Evolutionary conservation across 2,888 invertebrate genomes (phyloP).

Genomic region (Nephrotoma appendiculata): DNA sequence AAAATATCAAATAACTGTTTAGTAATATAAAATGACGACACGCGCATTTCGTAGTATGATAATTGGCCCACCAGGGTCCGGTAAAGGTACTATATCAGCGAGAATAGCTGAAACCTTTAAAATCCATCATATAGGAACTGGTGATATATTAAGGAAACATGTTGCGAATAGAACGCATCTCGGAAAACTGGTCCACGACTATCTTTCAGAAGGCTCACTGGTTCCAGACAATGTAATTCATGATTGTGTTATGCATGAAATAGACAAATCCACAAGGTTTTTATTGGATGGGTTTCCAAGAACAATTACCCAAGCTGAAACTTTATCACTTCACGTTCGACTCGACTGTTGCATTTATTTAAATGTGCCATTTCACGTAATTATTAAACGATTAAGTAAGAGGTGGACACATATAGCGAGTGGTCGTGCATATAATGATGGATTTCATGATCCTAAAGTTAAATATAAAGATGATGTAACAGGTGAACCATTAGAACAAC

Average conservation of each 20-base stretch:
- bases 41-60: slow-evolving; percentile 55
- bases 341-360: slow-evolving; percentile 75
- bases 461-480: slow-evolving; percentile 69
- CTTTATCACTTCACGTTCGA: slow-evolving; percentile 51
- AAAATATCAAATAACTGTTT: not conserved
- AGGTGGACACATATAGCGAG: slow-evolving; percentile 85
- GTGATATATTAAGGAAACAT: slow-evolving; percentile 77
- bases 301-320: slow-evolving; percentile 65
- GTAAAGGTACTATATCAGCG: slow-evolving; percentile 83
- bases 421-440: slow-evolving; percentile 85
- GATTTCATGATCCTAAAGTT: slow-evolving; percentile 85
- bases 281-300: slow-evolving; percentile 60
- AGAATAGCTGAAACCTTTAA: slow-evolving; percentile 75
- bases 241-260: slow-evolving; percentile 62
- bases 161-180: slow-evolving; percentile 61
- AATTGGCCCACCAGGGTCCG: slow-evolving; percentile 87
- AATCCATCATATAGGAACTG: slow-evolving; percentile 78
- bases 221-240: slow-evolving; percentile 87
- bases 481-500: slow-evolving; percentile 72
- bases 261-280: slow-evolving; percentile 56
- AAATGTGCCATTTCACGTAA: slow-evolving; percentile 73
- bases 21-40: not conserved
- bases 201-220: slow-evolving; percentile 58
- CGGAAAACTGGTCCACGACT: slow-evolving; percentile 54
- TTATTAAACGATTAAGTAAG: slow-evolving; percentile 69